Evolutionary conservation across 2,113 vertebrate genomes (phyloP).

Genomic region (Lepidothrix coronata): DNA sequence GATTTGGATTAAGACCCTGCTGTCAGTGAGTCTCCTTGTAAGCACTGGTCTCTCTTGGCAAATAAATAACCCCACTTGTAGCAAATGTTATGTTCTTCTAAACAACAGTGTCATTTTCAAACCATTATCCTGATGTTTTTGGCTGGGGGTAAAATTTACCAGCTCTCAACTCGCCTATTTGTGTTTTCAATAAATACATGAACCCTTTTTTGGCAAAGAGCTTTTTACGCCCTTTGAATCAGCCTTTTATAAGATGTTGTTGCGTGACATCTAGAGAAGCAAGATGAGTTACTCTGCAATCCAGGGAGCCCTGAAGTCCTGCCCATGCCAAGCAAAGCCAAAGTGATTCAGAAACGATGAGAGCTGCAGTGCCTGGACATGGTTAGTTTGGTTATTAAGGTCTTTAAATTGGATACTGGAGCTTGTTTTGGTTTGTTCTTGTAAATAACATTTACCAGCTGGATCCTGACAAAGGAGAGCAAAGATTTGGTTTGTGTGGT

Average conservation of each 20-base stretch:
- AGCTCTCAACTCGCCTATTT: neutral
- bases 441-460: neutral
- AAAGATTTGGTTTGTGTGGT: neutral
- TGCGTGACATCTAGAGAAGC: neutral
- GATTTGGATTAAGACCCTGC: neutral
- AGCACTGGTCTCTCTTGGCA: neutral
- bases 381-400: neutral
- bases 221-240: neutral
- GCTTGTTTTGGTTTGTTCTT: neutral
- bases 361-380: fast-evolving
- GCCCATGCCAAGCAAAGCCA: neutral
- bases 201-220: neutral
- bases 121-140: neutral
- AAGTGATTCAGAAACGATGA: neutral
- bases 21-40: neutral
- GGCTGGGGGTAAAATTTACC: neutral
- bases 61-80: neutral
- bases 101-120: neutral
- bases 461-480: neutral
- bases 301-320: neutral
- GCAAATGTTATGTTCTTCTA: neutral
- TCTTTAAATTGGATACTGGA: neutral
- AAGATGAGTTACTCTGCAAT: neutral
- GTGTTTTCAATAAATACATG: neutral
- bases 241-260: neutral